These are phyloP conservation scores for Pontoporia blainvillei DNA, from an alignment of 2,113 vertebrate species.

Conservation along the genomic window DNA sequence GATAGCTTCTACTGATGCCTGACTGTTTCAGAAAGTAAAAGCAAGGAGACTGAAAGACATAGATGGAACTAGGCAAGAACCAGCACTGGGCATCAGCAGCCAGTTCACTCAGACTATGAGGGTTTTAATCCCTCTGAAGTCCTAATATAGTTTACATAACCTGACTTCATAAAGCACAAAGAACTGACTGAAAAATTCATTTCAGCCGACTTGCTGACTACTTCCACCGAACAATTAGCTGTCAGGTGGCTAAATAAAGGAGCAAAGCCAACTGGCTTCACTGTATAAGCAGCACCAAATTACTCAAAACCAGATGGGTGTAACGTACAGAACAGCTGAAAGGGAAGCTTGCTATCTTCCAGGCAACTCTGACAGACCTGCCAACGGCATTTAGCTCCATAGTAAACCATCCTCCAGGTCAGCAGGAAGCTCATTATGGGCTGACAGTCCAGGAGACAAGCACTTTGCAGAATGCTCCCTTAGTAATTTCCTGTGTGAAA, in stretches of 20 bases:
- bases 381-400: slow-evolving; percentile 66
- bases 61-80: neutral
- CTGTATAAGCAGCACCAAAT: neutral
- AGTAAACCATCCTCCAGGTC: slow-evolving; percentile 71
- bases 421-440: slow-evolving; percentile 80
- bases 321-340: slow-evolving; percentile 41
- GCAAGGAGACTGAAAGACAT: neutral
- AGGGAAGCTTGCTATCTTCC: slow-evolving; percentile 57
- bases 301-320: slow-evolving; percentile 38
- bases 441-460: slow-evolving; percentile 77
- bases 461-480: slow-evolving; percentile 74
- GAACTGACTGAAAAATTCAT: neutral
- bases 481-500: slow-evolving; percentile 85
- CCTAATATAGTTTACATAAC: neutral
- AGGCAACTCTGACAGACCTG: slow-evolving; percentile 53
- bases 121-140: neutral
- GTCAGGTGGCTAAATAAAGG: neutral
- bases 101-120: neutral
- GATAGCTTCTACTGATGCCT: neutral
- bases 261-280: neutral
- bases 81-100: neutral
- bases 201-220: neutral
- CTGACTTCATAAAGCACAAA: neutral
- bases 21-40: neutral
- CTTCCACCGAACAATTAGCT: neutral